Base-by-base conservation (phyloP, 2,113 vertebrate species). In the Rhegmatorhina hoffmannsi region DNA sequence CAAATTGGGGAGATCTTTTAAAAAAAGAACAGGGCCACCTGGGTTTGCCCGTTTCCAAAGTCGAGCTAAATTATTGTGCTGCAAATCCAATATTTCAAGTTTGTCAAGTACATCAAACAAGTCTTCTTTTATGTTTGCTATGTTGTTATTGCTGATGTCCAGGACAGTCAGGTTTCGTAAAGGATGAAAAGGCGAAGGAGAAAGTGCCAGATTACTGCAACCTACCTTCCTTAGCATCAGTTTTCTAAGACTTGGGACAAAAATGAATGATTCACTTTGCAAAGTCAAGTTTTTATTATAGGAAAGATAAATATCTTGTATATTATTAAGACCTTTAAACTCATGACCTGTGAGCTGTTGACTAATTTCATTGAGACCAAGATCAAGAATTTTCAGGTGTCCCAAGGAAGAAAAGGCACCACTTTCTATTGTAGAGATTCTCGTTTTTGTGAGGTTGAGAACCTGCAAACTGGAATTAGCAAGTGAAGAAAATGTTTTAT, bases 91-190 rank as follows among this genome's bases (percentile, higher is more conserved):
- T 66, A 99, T 98, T 83, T 97, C 95, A 50, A 99, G 98, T 67
- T 98, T 97, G 47, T 88, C 75, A 36, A 99, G 98, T 47, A 98
- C 98, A n/a, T 97, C 95, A 38, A 99, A 95, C 55, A 98, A 33
- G n/a, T 95, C 98, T 3, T 94, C 96, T 9, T 96, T 97, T 70
- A 99, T 84, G 86, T 99, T 99, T 68, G 99, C 99, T 43, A 99
- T 98, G 81, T 99, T 99, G 95, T 99, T 99, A 97, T 99, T 99
- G 93, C 98, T 99, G 46, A 99, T 98, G 90, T 99, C 99, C 74
- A 99, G 94, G 60, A 98, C 4, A 29, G 97, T 98, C 78, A 99
- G 97, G 79, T 99, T 98, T 52, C 10, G 70, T 46, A 99, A 97
- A 62, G 81, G 92, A 33, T 49, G 94, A 90, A 99, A 99, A 23